These are phyloP conservation scores for Bombus affinis DNA, from an alignment of 1,140 invertebrate genomes.

Conservation along the genomic window DNA sequence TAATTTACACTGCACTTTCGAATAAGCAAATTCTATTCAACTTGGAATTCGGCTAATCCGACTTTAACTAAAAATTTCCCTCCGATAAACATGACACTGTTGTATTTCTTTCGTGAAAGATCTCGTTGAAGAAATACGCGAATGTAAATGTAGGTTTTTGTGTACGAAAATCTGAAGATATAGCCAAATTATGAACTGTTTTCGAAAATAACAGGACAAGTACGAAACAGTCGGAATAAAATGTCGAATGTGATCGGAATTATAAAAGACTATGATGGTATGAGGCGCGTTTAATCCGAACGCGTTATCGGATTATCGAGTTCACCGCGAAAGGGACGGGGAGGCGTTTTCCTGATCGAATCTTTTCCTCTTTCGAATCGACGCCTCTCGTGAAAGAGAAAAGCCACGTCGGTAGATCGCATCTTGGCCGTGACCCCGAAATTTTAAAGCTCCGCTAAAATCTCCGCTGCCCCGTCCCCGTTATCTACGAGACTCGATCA, in stretches of 20 bases:
- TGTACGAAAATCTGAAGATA: no score
- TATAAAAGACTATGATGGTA: neutral
- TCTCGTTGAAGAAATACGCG: no score
- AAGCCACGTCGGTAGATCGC: conserved; percentile 27
- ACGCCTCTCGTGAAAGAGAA: conserved; percentile 14
- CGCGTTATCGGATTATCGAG: conserved; percentile 9
- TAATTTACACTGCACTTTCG: neutral
- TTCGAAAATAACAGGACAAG: neutral
- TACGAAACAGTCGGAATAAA: neutral
- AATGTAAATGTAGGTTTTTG: no score
- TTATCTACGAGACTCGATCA: conserved; percentile 39
- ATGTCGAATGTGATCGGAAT: neutral
- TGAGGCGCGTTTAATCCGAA: conserved; percentile 15
- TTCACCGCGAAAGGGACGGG: neutral
- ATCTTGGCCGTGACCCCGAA: conserved; percentile 38
- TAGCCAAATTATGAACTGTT: no score
- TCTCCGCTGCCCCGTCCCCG: neutral
- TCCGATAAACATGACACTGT: neutral
- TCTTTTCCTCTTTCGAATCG: conserved; percentile 20
- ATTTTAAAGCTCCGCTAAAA: conserved; percentile 43
- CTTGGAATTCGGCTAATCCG: neutral
- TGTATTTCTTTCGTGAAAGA: neutral
- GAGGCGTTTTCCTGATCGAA: conserved; percentile 38
- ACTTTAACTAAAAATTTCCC: neutral
- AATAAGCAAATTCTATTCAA: neutral